Evolutionary conservation across 2,113 vertebrate species (phyloP).

Genomic region (Scopus umbretta): DNA sequence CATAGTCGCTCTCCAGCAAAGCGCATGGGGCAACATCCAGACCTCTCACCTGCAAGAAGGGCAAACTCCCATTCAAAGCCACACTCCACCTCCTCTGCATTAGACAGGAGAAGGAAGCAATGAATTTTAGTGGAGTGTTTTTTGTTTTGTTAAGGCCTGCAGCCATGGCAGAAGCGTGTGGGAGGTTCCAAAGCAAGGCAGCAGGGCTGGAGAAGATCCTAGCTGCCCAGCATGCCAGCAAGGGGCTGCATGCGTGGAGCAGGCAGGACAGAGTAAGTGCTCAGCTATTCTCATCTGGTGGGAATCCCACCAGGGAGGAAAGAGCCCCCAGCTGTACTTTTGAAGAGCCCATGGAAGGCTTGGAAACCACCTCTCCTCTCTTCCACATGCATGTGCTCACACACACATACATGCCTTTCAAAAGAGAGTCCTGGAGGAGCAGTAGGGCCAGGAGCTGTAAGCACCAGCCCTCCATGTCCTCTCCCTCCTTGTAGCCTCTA

Average conservation of each 20-base stretch:
- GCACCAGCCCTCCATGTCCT: not conserved
- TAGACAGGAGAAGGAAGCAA: not conserved
- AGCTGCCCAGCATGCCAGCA: not conserved
- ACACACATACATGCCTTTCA: accelerated
- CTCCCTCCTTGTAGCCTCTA: not conserved
- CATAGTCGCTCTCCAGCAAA: not conserved
- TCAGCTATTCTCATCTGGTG: not conserved
- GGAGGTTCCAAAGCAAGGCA: not conserved
- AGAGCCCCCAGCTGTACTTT: not conserved
- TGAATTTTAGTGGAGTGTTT: not conserved
- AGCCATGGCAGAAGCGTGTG: not conserved
- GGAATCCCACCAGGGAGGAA: not conserved
- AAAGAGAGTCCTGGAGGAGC: not conserved
- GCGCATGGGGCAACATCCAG: accelerated
- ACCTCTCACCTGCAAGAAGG: not conserved
- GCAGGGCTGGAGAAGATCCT: not conserved
- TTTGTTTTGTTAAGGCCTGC: not conserved
- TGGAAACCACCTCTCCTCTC: not conserved
- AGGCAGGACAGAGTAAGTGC: not conserved
- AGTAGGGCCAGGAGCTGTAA: not conserved
- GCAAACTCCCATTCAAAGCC: not conserved
- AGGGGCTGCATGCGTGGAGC: accelerated
- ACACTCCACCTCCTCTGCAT: not conserved
- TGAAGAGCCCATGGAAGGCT: not conserved
- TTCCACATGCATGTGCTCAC: not conserved